Conservation (phyloP, 2,888 invertebrate species). For the Eupithecia dodoneata region DNA sequence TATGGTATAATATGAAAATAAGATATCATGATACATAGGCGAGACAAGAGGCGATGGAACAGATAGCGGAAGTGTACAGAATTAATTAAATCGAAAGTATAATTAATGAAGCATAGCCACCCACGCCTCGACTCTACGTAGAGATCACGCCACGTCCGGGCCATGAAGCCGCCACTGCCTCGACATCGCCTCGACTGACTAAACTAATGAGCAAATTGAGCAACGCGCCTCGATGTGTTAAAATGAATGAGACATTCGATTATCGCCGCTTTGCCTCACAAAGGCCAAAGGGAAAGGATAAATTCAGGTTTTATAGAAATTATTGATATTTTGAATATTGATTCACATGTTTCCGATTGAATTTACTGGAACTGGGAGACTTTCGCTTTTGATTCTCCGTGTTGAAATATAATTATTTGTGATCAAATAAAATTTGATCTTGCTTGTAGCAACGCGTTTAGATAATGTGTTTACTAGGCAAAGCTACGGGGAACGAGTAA, state of each 20-base stretch:
- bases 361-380: not conserved
- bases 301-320: not conserved
- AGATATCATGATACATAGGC: too few species aligned
- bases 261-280: not conserved
- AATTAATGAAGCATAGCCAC: too few species aligned
- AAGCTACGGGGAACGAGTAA: not conserved
- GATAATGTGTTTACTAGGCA: not conserved
- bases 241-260: not conserved
- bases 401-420: not conserved
- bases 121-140: too few species aligned
- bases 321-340: not conserved
- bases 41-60: too few species aligned
- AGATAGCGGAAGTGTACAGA: too few species aligned
- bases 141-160: too few species aligned
- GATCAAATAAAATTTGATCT: not conserved
- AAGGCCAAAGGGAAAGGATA: not conserved
- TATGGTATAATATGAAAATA: too few species aligned
- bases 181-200: too few species aligned
- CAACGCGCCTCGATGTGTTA: not conserved
- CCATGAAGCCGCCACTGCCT: too few species aligned
- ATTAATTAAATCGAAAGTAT: too few species aligned
- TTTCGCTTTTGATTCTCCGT: not conserved
- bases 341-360: not conserved
- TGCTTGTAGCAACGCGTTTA: not conserved
- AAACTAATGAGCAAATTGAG: too few species aligned